Evolutionary conservation across 2,797 vertebrate species (phyloP).

Genomic region (Decapterus maruadsi): DNA sequence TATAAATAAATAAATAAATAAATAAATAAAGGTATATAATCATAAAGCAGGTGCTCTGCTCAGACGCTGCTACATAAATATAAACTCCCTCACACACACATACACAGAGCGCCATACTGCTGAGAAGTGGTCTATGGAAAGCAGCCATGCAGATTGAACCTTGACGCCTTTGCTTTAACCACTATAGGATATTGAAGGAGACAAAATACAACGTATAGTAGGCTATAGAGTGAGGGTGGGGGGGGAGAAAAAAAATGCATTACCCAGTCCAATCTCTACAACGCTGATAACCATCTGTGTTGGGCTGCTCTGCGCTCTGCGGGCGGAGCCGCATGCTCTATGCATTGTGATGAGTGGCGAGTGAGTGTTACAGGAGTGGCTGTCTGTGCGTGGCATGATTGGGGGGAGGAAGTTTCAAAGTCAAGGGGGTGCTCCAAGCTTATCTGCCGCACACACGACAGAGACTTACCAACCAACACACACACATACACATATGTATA

Average conservation of each 20-base stretch:
- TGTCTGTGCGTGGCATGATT: constrained; percentile 51
- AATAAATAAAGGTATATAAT: constrained; percentile 2
- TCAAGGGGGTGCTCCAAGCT: constrained; percentile 66
- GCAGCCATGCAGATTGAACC: constrained; percentile 26
- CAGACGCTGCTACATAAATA: constrained; percentile 7
- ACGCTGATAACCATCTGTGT: constrained; percentile 76
- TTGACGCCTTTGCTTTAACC: constrained; percentile 41
- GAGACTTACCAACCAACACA: constrained; percentile 25
- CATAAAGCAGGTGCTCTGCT: neutral
- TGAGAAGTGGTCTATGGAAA: constrained; percentile 31
- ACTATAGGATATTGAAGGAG: constrained; percentile 43
- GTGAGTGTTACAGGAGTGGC: constrained; percentile 53
- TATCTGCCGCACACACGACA: constrained; percentile 3
- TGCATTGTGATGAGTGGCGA: constrained; percentile 70
- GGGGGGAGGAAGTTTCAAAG: constrained; percentile 74
- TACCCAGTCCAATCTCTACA: constrained; percentile 65
- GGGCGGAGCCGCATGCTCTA: constrained; percentile 46
- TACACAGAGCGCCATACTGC: neutral
- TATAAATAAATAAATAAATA: too few relatives aligned
- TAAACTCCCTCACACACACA: neutral
- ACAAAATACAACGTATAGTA: constrained; percentile 42
- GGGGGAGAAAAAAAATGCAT: constrained; percentile 52
- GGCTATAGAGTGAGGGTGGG: neutral
- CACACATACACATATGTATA: constrained; percentile 11
- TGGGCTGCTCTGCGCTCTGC: constrained; percentile 62